phyloP scores from a whole-genome alignment of 2,797 vertebrate genomes.

The Podarcis lilfordi region DNA sequence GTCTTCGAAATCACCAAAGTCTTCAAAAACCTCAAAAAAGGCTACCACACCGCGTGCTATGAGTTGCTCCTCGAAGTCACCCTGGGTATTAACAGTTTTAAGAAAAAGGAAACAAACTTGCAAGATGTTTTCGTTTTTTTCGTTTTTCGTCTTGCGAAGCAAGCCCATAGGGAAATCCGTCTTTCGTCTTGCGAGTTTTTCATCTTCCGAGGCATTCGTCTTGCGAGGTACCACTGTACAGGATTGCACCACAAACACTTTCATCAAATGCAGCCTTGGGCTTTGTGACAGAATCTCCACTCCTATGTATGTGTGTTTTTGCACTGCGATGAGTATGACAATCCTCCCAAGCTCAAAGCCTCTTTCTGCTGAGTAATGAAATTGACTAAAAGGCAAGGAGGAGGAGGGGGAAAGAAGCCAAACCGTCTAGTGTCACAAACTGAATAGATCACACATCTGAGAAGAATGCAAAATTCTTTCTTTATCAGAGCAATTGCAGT shows the following conservation, averaged over 20 bases:
- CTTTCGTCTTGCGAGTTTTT: too few relatives aligned
- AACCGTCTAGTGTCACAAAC: conserved; percentile 24
- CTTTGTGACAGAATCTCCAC: conserved; percentile 44
- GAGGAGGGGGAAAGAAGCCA: too few relatives aligned
- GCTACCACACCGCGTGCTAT: too few relatives aligned
- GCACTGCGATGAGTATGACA: conserved; percentile 52
- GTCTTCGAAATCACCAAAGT: too few relatives aligned
- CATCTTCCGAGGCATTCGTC: too few relatives aligned
- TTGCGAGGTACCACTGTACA: neutral
- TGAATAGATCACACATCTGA: conserved; percentile 40
- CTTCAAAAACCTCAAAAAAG: too few relatives aligned
- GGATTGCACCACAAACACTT: neutral
- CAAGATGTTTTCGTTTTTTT: too few relatives aligned
- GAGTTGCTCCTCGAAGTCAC: too few relatives aligned
- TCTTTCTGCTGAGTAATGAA: conserved; percentile 58
- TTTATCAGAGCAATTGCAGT: neutral
- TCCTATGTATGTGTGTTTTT: conserved; percentile 51
- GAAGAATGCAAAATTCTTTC: neutral
- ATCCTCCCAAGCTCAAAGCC: conserved; percentile 39
- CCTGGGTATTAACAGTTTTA: too few relatives aligned
- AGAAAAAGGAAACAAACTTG: too few relatives aligned
- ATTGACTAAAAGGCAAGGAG: neutral
- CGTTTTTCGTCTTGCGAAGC: too few relatives aligned
- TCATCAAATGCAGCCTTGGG: conserved; percentile 44
- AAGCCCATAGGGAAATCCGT: too few relatives aligned